Evolutionary conservation across 2,888 invertebrate species (phyloP), one percentile per base, ranked within the genome.

Genomic region (Venusia cambrica): DNA sequence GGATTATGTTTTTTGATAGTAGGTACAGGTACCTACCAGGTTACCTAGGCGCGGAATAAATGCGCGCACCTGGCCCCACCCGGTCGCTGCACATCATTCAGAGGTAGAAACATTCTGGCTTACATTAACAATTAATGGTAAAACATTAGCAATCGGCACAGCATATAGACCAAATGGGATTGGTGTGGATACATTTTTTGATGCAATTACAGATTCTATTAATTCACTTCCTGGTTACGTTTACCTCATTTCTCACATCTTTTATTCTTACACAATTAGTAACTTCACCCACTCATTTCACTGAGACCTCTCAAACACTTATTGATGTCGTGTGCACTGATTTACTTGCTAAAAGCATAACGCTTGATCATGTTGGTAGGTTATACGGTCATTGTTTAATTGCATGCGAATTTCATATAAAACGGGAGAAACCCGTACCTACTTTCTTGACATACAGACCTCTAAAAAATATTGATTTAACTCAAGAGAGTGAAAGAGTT

Each of bases 311-410:
- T 1, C 19, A 30, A 9, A 25, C 30, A 1, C 26, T 37, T 5
- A 37, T 37, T 8, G 36, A 37, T 16, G 25, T 37, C 1, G 26
- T 35, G 0, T 35, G 35, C 7, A 29, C 35, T 1, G 28, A 35
- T 14, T 11, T 35, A 9, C 8, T 2, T 2, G 24, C 28, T 1
- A 18, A 6, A 24, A 29, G n/a, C 13, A 5, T 35, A 6, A 18
- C 18, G 4, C 1, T 35, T 6, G 35, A 35, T 5, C 22, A 13
- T 14, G 24, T 35, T 4, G 35, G 35, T 5, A 13, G 3, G 4
- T 20, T 36, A 2, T 25, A 30, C 5, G 30, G 26, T 1, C 37
- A 37, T 6, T 37, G 30, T 21, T 1, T 28, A 4, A 4, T 35
- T 4, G 5, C 11, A 1, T 33, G 32, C 3, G 24, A 24, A n/a